Conservation (phyloP, 2,888 invertebrate genomes). For the Drosophila percnosoma region DNA sequence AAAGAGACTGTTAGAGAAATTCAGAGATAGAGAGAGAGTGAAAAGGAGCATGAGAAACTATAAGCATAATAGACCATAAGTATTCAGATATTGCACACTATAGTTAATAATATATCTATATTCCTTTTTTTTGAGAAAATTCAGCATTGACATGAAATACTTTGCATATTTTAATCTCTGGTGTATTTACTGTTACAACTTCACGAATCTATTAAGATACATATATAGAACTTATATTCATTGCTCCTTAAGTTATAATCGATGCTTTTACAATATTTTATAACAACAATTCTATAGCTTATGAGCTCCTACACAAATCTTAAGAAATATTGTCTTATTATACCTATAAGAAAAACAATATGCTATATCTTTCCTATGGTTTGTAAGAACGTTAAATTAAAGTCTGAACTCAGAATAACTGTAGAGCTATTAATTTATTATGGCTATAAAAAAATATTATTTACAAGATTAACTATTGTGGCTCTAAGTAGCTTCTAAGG, state of each 20-base stretch:
- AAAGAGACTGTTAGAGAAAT: not conserved
- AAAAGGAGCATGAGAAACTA: not conserved
- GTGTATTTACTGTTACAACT: not conserved
- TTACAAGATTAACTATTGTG: not conserved
- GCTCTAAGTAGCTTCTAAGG: not conserved
- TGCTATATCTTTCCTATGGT: not conserved
- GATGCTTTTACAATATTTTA: not conserved
- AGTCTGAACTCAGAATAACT: not conserved
- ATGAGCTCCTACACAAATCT: not conserved
- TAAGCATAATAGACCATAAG: not conserved
- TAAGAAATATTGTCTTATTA: not conserved
- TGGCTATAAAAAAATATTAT: not conserved
- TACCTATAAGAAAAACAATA: not conserved
- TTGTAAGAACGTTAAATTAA: not conserved
- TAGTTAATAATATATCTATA: not conserved
- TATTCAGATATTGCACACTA: not conserved
- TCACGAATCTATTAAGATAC: not conserved
- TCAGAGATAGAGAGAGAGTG: too few relatives aligned
- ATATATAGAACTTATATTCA: not conserved
- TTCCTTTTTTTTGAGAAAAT: not conserved
- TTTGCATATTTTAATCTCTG: not conserved
- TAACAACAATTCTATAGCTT: not conserved
- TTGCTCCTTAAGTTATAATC: not conserved
- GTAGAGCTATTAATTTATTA: not conserved
- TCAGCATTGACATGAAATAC: not conserved